phyloP scores from a whole-genome alignment of 30 jellyfish, hydroid and myxozoan genomes.

The Rhopilema esculentum region DNA sequence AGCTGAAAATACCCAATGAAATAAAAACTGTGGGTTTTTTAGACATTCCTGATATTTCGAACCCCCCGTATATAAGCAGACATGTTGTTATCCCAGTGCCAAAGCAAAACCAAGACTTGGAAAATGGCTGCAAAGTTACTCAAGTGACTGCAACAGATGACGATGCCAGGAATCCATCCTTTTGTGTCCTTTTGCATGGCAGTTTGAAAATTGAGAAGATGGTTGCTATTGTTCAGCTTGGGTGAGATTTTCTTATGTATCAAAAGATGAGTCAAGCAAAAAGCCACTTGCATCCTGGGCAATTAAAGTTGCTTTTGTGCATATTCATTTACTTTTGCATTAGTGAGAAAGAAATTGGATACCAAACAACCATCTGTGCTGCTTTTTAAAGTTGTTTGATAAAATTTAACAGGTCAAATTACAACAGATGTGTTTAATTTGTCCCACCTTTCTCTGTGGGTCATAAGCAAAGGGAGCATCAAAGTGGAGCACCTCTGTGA shows the following conservation, averaged over 20 bases:
- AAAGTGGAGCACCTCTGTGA: too few relatives aligned
- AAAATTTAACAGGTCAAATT: too few relatives aligned
- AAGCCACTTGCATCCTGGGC: neutral
- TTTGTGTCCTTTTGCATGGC: slow-evolving; percentile 94
- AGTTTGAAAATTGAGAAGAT: slow-evolving; percentile 92
- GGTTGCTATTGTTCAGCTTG: slow-evolving; percentile 85
- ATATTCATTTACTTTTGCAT: too few relatives aligned
- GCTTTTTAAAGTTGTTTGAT: too few relatives aligned
- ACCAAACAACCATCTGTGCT: too few relatives aligned
- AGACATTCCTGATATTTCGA: slow-evolving; percentile 80
- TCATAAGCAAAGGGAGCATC: too few relatives aligned
- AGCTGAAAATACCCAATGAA: slow-evolving; percentile 64
- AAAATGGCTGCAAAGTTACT: neutral
- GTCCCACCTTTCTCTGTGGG: too few relatives aligned
- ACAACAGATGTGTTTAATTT: too few relatives aligned
- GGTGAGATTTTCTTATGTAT: slow-evolving; percentile 51
- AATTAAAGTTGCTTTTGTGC: too few relatives aligned
- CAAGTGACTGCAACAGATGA: slow-evolving; percentile 57
- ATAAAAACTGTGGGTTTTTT: slow-evolving; percentile 76
- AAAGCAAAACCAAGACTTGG: neutral
- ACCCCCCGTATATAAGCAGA: slow-evolving; percentile 87
- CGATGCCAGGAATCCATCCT: slow-evolving; percentile 82
- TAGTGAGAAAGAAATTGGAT: too few relatives aligned
- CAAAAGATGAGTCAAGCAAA: neutral
- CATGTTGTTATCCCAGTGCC: slow-evolving; percentile 86